A percentile compares a stretch with the other conserved stretches of the same genome.
Evolutionary conservation across 2,888 invertebrate genomes (phyloP).

Genomic region (Parnassius orleans): DNA sequence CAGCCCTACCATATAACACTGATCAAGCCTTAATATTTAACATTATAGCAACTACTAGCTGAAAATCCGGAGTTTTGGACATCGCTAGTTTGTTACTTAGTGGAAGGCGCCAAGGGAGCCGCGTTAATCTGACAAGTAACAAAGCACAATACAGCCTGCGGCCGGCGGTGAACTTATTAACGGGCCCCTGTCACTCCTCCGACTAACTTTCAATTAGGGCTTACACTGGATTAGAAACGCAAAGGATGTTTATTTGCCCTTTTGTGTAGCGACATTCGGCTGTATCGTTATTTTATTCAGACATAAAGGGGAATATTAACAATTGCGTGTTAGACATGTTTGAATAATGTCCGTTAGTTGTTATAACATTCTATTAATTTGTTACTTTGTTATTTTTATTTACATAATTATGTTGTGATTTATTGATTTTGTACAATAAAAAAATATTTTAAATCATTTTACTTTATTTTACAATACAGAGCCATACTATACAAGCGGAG

Average conservation of each 20-base stretch:
- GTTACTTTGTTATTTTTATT: neutral
- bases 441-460: too few relatives aligned
- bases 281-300: slow-evolving; percentile 10
- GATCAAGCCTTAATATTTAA: slow-evolving; percentile 13
- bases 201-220: slow-evolving; percentile 57
- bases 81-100: slow-evolving; percentile 50
- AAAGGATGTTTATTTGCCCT: slow-evolving; percentile 25
- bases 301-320: slow-evolving; percentile 23
- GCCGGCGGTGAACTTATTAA: slow-evolving; percentile 50
- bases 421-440: too few relatives aligned
- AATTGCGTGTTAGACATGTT: slow-evolving; percentile 4
- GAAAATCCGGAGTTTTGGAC: slow-evolving; percentile 45
- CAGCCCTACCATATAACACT: slow-evolving; percentile 8
- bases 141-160: slow-evolving; percentile 47
- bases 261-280: slow-evolving; percentile 18
- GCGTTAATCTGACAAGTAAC: slow-evolving; percentile 58
- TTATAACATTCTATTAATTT: neutral
- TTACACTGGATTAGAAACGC: slow-evolving; percentile 36
- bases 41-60: slow-evolving; percentile 34
- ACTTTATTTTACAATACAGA: too few relatives aligned
- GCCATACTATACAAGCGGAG: too few relatives aligned
- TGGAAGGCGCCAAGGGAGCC: slow-evolving; percentile 49
- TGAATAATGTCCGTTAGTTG: neutral
- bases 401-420: too few relatives aligned
- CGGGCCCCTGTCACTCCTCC: slow-evolving; percentile 53